phyloP scores from a whole-genome alignment of 2,797 vertebrate genomes.

The Channallabes apus region DNA sequence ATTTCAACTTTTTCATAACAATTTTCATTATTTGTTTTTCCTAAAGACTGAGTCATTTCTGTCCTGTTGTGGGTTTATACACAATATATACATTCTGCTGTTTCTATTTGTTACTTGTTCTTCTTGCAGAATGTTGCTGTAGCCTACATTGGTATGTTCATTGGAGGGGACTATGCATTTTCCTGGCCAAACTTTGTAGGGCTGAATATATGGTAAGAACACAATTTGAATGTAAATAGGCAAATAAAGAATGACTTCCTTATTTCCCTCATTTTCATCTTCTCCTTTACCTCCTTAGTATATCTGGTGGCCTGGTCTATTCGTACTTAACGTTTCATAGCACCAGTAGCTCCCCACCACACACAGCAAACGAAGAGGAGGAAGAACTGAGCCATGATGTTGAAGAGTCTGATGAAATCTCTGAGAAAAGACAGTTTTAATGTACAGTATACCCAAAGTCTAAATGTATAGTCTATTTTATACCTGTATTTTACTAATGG shows the following conservation, averaged over 20 bases:
- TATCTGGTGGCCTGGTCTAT: slow-evolving; percentile 73
- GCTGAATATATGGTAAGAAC: slow-evolving; percentile 88
- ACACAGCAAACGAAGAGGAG: neutral
- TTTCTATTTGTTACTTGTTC: slow-evolving; percentile 2
- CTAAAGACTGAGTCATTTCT: neutral
- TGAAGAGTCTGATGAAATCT: slow-evolving; percentile 28
- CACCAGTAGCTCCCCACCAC: slow-evolving; percentile 41
- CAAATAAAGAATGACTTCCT: neutral
- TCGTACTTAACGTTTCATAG: slow-evolving; percentile 69
- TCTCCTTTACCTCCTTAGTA: slow-evolving; percentile 58
- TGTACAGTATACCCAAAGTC: neutral
- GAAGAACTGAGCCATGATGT: slow-evolving; percentile 43
- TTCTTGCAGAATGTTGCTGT: slow-evolving; percentile 84
- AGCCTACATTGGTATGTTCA: slow-evolving; percentile 87
- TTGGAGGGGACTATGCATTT: slow-evolving; percentile 90
- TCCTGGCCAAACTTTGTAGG: slow-evolving; percentile 88
- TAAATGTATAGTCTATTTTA: neutral
- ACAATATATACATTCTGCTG: neutral
- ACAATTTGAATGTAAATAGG: neutral
- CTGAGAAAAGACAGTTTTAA: slow-evolving; percentile 12
- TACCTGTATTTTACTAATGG: neutral
- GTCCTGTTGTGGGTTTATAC: neutral
- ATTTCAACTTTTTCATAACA: too few species aligned
- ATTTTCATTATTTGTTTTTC: too few species aligned
- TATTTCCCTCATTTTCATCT: neutral